A percentile compares a stretch with the other conserved stretches of the same genome.
Evolutionary conservation across 2,113 vertebrate genomes (phyloP).

Genomic region (Hippoglossus stenolepis): DNA sequence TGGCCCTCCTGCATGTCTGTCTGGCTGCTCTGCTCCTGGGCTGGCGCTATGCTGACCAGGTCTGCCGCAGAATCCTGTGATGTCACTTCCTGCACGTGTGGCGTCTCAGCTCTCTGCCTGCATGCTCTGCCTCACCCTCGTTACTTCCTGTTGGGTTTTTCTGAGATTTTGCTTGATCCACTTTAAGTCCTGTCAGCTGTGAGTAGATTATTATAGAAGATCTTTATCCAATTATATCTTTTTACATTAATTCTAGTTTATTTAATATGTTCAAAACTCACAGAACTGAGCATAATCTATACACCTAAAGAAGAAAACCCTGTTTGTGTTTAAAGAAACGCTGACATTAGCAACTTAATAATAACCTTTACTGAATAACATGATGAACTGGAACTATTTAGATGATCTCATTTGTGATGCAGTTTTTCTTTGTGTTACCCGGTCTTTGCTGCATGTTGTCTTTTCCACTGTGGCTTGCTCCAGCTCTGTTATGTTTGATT

Average conservation of each 20-base stretch:
- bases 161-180: constrained; percentile 3
- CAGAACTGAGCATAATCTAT: not conserved
- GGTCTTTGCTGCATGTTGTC: constrained; percentile 41
- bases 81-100: constrained; percentile 55
- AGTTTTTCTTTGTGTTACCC: constrained; percentile 27
- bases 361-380: not conserved
- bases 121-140: constrained; percentile 55
- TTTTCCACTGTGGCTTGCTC: constrained; percentile 40
- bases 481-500: constrained; percentile 39
- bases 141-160: constrained; percentile 22
- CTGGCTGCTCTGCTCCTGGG: constrained; percentile 77
- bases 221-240: not conserved
- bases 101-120: constrained; percentile 43
- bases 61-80: constrained; percentile 75
- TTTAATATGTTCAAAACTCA: constrained; percentile 8
- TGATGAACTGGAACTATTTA: not conserved
- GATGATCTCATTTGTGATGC: constrained; percentile 4
- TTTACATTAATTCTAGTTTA: not conserved
- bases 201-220: constrained; percentile 10
- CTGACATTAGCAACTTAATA: not conserved
- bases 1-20: constrained; percentile 82
- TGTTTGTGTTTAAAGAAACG: not conserved
- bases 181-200: constrained; percentile 11
- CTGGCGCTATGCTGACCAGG: constrained; percentile 76
- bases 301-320: not conserved